These are phyloP conservation scores for Calameuta filiformis DNA, from an alignment of 2,888 invertebrate species.

Conservation along the genomic window DNA sequence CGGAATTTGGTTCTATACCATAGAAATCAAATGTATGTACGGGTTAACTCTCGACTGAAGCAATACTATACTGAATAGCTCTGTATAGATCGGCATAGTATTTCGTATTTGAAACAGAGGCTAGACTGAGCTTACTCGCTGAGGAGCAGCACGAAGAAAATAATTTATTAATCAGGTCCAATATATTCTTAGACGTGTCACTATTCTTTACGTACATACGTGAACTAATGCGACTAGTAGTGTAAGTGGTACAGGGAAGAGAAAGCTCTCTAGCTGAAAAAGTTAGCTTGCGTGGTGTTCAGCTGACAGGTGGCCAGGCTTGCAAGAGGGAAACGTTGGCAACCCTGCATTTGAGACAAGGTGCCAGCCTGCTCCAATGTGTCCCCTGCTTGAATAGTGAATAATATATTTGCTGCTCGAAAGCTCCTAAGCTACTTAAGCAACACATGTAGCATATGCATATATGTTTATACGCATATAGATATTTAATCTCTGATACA, in stretches of 20 bases:
- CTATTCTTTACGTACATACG: neutral
- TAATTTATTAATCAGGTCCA: neutral
- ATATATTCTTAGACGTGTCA: neutral
- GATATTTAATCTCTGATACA: neutral
- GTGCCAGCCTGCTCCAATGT: neutral
- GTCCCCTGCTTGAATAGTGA: neutral
- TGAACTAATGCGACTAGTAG: neutral
- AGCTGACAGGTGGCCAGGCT: neutral
- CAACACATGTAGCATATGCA: neutral
- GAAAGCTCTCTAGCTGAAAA: neutral
- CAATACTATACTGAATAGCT: neutral
- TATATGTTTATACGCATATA: neutral
- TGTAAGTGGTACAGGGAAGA: neutral
- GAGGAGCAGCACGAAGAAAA: neutral
- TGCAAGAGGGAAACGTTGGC: neutral
- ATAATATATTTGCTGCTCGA: neutral
- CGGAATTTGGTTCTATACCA: neutral
- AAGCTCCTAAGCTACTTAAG: neutral
- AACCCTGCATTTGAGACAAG: neutral
- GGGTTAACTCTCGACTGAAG: neutral
- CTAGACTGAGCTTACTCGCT: neutral
- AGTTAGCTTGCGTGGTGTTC: neutral
- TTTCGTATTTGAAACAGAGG: neutral
- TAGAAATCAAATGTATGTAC: neutral
- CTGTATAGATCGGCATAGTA: neutral